Evolutionary conservation across 2,888 invertebrate genomes (phyloP).

Genomic region (Caenorhabditis sulstoni): DNA sequence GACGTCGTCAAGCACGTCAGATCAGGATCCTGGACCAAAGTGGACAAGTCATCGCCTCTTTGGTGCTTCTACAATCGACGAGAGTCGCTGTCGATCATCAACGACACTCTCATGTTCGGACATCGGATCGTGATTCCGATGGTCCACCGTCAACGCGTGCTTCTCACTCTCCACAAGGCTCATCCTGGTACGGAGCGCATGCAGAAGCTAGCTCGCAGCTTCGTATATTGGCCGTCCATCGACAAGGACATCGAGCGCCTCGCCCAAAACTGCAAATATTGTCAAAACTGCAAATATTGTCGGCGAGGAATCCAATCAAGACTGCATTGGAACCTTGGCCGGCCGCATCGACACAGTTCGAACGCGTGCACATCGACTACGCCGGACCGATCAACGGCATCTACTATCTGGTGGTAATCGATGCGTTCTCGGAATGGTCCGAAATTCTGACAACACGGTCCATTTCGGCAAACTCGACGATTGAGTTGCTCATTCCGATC

Average conservation of each 20-base stretch:
- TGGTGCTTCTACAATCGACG: not conserved
- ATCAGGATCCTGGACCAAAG: not conserved
- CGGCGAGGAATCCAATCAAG: too few species aligned
- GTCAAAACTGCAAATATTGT: slow-evolving; percentile 68
- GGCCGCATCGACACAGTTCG: not conserved
- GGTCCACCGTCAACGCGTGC: slow-evolving; percentile 55
- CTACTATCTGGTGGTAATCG: slow-evolving; percentile 80
- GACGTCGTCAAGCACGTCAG: slow-evolving; percentile 2
- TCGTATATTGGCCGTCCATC: slow-evolving; percentile 75
- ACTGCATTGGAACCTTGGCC: too few species aligned
- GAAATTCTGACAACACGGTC: slow-evolving; percentile 75
- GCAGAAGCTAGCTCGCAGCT: slow-evolving; percentile 73
- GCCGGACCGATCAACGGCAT: slow-evolving; percentile 80
- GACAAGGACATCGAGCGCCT: slow-evolving; percentile 55
- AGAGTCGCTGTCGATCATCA: slow-evolving; percentile 6
- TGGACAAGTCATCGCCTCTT: not conserved
- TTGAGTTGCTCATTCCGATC: slow-evolving; percentile 60
- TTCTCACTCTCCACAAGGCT: slow-evolving; percentile 71
- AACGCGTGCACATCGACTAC: slow-evolving; percentile 82
- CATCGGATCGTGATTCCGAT: slow-evolving; percentile 73
- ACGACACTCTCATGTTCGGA: slow-evolving; percentile 34
- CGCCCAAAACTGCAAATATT: slow-evolving; percentile 58
- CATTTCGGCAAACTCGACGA: slow-evolving; percentile 58
- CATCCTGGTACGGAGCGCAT: slow-evolving; percentile 76
- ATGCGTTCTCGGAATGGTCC: slow-evolving; percentile 82